These are phyloP conservation scores for Nephrocerus scutellatus DNA, from an alignment of 2,888 invertebrate species.

Conservation along the genomic window DNA sequence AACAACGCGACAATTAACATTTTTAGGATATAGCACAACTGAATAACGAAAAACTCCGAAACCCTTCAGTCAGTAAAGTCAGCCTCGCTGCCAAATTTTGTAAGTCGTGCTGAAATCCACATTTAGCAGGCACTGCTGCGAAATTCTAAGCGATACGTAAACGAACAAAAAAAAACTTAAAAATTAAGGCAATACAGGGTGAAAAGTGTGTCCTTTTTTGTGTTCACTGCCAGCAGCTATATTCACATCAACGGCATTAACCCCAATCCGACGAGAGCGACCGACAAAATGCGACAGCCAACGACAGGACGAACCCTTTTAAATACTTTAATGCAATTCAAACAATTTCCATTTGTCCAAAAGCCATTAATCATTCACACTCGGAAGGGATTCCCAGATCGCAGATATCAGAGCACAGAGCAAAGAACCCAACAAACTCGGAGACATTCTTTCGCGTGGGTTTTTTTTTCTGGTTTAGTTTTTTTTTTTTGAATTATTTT, in stretches of 20 bases:
- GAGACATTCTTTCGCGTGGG: conserved; percentile 1
- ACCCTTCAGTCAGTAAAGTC: too few species aligned
- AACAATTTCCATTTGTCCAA: conserved; percentile 47
- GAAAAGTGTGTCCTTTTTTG: too few species aligned
- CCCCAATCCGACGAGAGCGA: conserved; percentile 12
- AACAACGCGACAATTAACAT: too few species aligned
- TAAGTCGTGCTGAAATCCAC: too few species aligned
- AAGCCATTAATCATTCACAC: conserved; percentile 45
- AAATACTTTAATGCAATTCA: conserved; percentile 44
- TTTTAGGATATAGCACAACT: too few species aligned
- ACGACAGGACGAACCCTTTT: conserved; percentile 19
- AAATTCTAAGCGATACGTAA: too few species aligned
- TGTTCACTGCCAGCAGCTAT: too few species aligned
- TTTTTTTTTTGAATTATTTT: neutral
- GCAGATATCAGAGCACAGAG: conserved; percentile 18
- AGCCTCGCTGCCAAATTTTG: too few species aligned
- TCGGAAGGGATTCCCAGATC: conserved; percentile 24
- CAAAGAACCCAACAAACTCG: conserved; percentile 14
- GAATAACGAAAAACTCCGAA: too few species aligned
- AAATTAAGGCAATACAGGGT: too few species aligned
- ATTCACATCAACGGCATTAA: conserved; percentile 19
- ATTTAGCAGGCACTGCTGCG: too few species aligned
- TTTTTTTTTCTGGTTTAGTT: conserved; percentile 1
- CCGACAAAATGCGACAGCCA: neutral
- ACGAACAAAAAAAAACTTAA: too few species aligned